Evolutionary conservation across 2,888 invertebrate species (phyloP).

Genomic region (Leucoma salicis): DNA sequence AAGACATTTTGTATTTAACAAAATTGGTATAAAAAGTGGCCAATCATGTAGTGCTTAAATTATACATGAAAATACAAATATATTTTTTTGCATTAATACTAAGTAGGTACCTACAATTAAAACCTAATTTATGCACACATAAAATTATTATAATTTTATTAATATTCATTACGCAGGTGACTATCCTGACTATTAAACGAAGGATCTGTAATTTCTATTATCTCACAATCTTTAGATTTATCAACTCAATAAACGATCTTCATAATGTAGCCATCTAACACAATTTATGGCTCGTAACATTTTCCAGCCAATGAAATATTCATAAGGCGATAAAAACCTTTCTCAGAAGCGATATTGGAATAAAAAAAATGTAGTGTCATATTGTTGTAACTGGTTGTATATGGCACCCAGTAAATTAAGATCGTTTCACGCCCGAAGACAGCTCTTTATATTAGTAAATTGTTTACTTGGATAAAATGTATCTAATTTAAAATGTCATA

Average conservation of each 20-base stretch:
- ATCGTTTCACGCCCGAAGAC: constrained; percentile 19
- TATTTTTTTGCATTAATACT: too few relatives aligned
- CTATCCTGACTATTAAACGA: constrained; percentile 4
- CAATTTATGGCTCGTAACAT: constrained; percentile 43
- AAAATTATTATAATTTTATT: too few relatives aligned
- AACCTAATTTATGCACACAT: too few relatives aligned
- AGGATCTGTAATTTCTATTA: constrained; percentile 14
- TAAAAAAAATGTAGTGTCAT: constrained; percentile 40
- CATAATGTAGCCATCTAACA: constrained; percentile 24
- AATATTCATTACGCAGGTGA: too few relatives aligned
- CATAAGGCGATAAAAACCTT: constrained; percentile 57
- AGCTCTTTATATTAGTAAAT: neutral
- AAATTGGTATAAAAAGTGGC: too few relatives aligned
- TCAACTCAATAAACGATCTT: constrained; percentile 27
- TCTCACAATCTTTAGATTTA: constrained; percentile 11
- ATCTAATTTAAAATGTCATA: too few relatives aligned
- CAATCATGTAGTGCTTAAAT: too few relatives aligned
- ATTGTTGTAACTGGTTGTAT: constrained; percentile 32
- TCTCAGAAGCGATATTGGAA: constrained; percentile 41
- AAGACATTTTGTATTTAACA: too few relatives aligned
- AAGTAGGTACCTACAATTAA: too few relatives aligned
- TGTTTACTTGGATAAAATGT: too few relatives aligned
- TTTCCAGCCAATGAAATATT: constrained; percentile 53
- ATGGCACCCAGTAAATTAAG: constrained; percentile 38
- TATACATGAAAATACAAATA: too few relatives aligned